Evolutionary conservation across 1,140 invertebrate genomes (phyloP).

Genomic region (Armadillidium nasatum): DNA sequence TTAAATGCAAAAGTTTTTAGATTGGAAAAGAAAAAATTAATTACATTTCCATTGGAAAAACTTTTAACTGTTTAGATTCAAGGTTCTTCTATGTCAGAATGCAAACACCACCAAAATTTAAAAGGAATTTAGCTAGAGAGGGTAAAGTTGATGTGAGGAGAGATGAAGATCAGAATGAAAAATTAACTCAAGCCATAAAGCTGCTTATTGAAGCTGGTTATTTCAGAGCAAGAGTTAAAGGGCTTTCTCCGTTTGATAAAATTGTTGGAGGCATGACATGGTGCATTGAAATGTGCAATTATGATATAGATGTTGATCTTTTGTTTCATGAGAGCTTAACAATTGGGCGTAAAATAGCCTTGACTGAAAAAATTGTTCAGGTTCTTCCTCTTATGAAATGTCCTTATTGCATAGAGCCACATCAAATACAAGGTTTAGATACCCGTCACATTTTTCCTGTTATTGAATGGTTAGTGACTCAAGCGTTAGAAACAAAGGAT

Average conservation of each 20-base stretch:
- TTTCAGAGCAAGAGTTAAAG: conserved; percentile 88
- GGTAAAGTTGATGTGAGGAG: conserved; percentile 72
- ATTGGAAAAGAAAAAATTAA: no score
- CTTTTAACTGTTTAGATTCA: no score
- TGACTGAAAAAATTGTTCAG: conserved; percentile 92
- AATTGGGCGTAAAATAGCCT: conserved; percentile 93
- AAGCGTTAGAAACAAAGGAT: background rate
- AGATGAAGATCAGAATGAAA: conserved; percentile 86
- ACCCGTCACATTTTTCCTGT: conserved; percentile 93
- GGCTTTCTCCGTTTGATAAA: conserved; percentile 89
- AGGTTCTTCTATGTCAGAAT: no score
- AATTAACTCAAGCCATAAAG: conserved; percentile 86
- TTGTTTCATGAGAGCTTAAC: conserved; percentile 93
- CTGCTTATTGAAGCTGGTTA: conserved; percentile 88
- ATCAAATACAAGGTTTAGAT: conserved; percentile 96
- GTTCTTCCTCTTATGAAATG: conserved; percentile 90
- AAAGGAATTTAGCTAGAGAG: no score
- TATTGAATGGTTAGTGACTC: conserved; percentile 51
- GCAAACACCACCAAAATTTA: no score
- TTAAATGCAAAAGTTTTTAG: no score
- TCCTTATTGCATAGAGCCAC: conserved; percentile 86
- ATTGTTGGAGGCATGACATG: conserved; percentile 93
- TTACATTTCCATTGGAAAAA: no score
- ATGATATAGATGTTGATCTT: conserved; percentile 89
- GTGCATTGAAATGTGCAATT: conserved; percentile 93